Evolutionary conservation across 1,140 invertebrate genomes (phyloP).

Genomic region (Eurosta solidaginis): DNA sequence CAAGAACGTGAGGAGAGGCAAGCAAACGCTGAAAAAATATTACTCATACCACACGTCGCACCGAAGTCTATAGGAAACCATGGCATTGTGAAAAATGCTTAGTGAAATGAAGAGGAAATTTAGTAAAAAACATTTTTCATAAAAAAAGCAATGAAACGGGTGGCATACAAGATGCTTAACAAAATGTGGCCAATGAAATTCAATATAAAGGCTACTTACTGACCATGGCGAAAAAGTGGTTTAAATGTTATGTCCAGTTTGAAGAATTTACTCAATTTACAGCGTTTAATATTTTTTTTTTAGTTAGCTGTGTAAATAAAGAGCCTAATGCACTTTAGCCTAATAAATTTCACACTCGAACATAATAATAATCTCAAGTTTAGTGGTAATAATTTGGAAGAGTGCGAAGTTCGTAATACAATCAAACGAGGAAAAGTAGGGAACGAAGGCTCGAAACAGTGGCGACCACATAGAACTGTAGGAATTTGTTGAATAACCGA

Average conservation of each 20-base stretch:
- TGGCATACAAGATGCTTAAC: not conserved
- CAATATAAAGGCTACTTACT: not conserved
- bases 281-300: not conserved
- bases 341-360: constrained; percentile 16
- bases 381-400: constrained; percentile 26
- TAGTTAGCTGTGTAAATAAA: not conserved
- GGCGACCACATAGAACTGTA: not conserved
- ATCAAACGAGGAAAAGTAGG: not conserved
- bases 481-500: too few relatives aligned
- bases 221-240: not conserved
- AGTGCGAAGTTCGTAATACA: not conserved
- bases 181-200: not conserved
- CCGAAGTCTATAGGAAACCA: not conserved
- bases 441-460: not conserved
- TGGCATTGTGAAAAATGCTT: constrained; percentile 3
- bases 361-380: constrained; percentile 17
- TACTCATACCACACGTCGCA: not conserved
- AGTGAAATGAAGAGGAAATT: constrained; percentile 23
- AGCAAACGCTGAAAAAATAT: not conserved
- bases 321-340: constrained; percentile 7
- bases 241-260: not conserved
- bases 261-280: not conserved
- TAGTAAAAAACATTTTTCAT: not conserved
- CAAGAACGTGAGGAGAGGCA: not conserved
- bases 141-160: not conserved